Conservation (phyloP, 2,113 vertebrate species). For the Macrotis lagotis region DNA sequence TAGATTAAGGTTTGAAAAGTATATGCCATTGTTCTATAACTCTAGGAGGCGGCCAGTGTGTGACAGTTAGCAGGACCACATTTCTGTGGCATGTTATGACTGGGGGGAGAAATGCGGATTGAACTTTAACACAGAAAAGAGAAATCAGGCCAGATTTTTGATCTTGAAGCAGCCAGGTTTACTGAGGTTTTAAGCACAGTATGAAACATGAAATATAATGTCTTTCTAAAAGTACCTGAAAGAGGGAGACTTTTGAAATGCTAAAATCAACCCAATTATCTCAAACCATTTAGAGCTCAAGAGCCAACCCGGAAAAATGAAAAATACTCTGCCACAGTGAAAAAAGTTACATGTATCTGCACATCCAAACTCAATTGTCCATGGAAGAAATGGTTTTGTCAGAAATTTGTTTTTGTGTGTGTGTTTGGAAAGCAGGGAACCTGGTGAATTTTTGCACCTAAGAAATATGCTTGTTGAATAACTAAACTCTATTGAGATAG, state of each 20-base stretch:
- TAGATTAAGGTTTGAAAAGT: neutral
- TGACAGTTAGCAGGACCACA: neutral
- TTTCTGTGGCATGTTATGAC: neutral
- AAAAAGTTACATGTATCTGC: neutral
- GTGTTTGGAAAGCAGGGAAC: neutral
- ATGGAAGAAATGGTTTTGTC: neutral
- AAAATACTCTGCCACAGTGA: conserved; percentile 6
- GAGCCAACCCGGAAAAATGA: conserved; percentile 14
- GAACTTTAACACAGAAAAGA: conserved; percentile 4
- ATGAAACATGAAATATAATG: neutral
- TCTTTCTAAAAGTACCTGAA: neutral
- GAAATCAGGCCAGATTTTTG: neutral
- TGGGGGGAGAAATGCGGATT: neutral
- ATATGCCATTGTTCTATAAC: neutral
- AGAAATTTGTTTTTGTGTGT: neutral
- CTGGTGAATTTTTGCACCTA: neutral
- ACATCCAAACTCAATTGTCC: neutral
- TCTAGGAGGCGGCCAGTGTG: neutral
- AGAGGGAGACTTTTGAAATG: conserved; percentile 34
- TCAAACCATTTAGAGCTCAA: neutral
- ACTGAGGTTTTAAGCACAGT: conserved; percentile 8
- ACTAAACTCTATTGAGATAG: neutral
- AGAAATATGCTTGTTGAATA: neutral
- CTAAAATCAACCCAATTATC: conserved; percentile 38
- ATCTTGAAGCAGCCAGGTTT: neutral